Evolutionary conservation across 2,888 invertebrate species (phyloP).

Genomic region (Ariolimax columbianus): DNA sequence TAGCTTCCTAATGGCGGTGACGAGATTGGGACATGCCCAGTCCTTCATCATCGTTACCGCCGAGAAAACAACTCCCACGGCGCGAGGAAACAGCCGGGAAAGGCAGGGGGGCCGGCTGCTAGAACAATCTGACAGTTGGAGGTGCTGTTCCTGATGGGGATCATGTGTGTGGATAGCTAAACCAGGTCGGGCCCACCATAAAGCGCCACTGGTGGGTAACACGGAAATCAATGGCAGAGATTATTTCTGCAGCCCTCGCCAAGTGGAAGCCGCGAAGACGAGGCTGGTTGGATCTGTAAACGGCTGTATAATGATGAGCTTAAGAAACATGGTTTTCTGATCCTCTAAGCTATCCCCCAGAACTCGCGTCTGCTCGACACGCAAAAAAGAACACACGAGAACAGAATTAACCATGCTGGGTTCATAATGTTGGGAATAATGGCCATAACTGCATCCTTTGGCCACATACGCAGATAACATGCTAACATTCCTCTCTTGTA

Average conservation of each 20-base stretch:
- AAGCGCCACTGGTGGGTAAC: constrained; percentile 26
- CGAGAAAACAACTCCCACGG: constrained; percentile 35
- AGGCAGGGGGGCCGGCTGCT: constrained; percentile 39
- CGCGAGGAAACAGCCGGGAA: background rate
- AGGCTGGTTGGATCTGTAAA: constrained; percentile 16
- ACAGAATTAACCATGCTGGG: background rate
- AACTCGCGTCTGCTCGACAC: background rate
- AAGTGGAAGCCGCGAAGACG: constrained; percentile 7
- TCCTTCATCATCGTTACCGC: constrained; percentile 13
- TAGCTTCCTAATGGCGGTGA: constrained; percentile 41
- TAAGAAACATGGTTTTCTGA: constrained; percentile 34
- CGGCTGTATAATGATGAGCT: constrained; percentile 35
- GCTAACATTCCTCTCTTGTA: background rate
- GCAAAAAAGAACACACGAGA: background rate
- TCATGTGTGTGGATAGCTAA: constrained; percentile 42
- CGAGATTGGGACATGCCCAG: constrained; percentile 16
- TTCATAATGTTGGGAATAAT: background rate
- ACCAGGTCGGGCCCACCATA: constrained; percentile 36
- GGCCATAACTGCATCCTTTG: background rate
- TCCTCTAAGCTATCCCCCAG: constrained; percentile 21
- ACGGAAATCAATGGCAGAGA: constrained; percentile 29
- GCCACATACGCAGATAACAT: background rate
- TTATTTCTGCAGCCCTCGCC: constrained; percentile 16
- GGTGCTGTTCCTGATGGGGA: constrained; percentile 28
- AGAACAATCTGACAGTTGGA: constrained; percentile 28